A percentile compares a stretch with the other conserved stretches of the same genome.
These are phyloP conservation scores for Hyphantria cunea DNA, from an alignment of 1,140 invertebrate species.

Conservation along the genomic window DNA sequence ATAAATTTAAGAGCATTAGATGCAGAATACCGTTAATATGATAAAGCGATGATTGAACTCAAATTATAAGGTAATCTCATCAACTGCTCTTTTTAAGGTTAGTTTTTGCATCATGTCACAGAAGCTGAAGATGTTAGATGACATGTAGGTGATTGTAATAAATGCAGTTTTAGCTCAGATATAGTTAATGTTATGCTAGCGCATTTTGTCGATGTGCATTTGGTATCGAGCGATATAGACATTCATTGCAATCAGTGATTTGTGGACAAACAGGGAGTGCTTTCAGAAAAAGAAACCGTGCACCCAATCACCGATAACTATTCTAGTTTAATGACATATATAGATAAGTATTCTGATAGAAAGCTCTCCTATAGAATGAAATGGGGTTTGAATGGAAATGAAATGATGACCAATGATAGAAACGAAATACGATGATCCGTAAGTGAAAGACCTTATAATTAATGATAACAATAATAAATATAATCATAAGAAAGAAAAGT, in stretches of 20 bases:
- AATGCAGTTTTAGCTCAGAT: slow-evolving; percentile 50
- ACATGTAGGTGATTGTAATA: slow-evolving; percentile 68
- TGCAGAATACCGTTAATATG: slow-evolving; percentile 19
- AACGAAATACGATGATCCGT: slow-evolving; percentile 67
- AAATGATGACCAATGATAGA: slow-evolving; percentile 54
- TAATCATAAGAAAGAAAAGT: slow-evolving; percentile 69
- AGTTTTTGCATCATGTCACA: slow-evolving; percentile 72
- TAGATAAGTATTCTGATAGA: slow-evolving; percentile 46
- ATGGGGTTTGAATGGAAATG: slow-evolving; percentile 79
- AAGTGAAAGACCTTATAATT: slow-evolving; percentile 56
- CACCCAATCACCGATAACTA: slow-evolving; percentile 72
- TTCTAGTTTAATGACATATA: slow-evolving; percentile 34
- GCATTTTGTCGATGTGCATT: slow-evolving; percentile 17
- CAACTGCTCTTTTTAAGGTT: slow-evolving; percentile 62
- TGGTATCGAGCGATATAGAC: slow-evolving; percentile 31
- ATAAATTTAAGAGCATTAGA: slow-evolving; percentile 56
- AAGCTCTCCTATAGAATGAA: slow-evolving; percentile 76
- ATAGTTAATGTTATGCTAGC: slow-evolving; percentile 13
- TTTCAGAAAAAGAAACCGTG: slow-evolving; percentile 72
- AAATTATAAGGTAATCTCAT: slow-evolving; percentile 28
- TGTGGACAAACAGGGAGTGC: slow-evolving; percentile 70
- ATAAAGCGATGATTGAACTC: slow-evolving; percentile 15
- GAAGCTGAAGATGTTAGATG: slow-evolving; percentile 72
- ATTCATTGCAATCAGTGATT: slow-evolving; percentile 66
- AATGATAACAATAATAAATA: slow-evolving; percentile 36